These are phyloP conservation scores for Champsocephalus gunnari DNA, from an alignment of 2,797 vertebrate genomes.

Conservation along the genomic window DNA sequence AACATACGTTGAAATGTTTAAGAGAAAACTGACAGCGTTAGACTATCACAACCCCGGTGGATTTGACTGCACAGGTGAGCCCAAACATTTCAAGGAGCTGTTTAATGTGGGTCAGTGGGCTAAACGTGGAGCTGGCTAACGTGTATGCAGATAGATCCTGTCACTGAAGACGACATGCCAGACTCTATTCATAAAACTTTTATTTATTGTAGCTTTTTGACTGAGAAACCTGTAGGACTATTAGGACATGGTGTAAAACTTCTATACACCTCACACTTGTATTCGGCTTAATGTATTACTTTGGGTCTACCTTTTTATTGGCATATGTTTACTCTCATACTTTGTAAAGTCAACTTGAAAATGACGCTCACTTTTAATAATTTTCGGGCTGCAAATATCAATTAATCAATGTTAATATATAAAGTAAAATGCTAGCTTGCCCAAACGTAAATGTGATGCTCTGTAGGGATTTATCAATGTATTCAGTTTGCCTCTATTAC, in stretches of 20 bases:
- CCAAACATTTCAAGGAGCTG: rapidly evolving
- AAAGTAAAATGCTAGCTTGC: too few relatives aligned
- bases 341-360: too few relatives aligned
- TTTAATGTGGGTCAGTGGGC: not conserved
- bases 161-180: not conserved
- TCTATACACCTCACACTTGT: rapidly evolving
- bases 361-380: too few relatives aligned
- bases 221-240: rapidly evolving
- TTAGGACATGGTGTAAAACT: rapidly evolving
- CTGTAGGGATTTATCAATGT: not conserved
- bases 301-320: not conserved
- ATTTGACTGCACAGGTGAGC: conserved; percentile 93
- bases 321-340: not conserved
- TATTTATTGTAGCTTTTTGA: rapidly evolving
- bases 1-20: conserved; percentile 86
- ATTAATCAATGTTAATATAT: too few relatives aligned
- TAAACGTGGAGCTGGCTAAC: conserved; percentile 39
- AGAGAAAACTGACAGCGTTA: conserved; percentile 92
- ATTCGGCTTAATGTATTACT: not conserved
- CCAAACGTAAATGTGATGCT: too few relatives aligned
- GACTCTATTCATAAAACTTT: not conserved
- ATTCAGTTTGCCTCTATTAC: not conserved
- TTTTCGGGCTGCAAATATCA: too few relatives aligned
- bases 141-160: not conserved
- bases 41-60: conserved; percentile 93